Conservation (phyloP, 2,113 vertebrate species). For the Pungitius pungitius region DNA sequence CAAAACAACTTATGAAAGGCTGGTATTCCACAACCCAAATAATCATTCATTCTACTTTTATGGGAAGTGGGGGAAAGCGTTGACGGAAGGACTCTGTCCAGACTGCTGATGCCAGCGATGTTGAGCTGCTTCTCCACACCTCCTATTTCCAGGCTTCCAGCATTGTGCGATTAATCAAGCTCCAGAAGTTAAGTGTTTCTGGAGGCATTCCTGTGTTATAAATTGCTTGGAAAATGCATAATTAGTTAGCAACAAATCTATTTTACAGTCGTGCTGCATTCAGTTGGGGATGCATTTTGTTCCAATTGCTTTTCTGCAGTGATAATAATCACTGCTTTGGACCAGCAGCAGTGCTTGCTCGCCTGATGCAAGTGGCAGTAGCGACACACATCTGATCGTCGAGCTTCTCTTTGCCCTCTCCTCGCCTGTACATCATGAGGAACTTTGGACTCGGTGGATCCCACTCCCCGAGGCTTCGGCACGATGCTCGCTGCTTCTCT, state of each 20-base stretch:
- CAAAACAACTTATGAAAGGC: not conserved
- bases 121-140: slow-evolving; percentile 59
- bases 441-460: slow-evolving; percentile 38
- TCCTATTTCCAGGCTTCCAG: slow-evolving; percentile 67
- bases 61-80: slow-evolving; percentile 45
- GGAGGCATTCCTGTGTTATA: slow-evolving; percentile 74
- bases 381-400: slow-evolving; percentile 1
- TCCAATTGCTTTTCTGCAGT: slow-evolving; percentile 62
- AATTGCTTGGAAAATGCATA: slow-evolving; percentile 74
- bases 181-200: slow-evolving; percentile 75
- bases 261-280: slow-evolving; percentile 67
- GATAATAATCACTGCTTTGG: slow-evolving; percentile 64
- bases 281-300: slow-evolving; percentile 61
- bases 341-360: slow-evolving; percentile 40
- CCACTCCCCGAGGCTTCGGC: slow-evolving; percentile 31
- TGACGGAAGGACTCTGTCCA: slow-evolving; percentile 65
- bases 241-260: slow-evolving; percentile 75
- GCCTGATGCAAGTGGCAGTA: slow-evolving; percentile 37
- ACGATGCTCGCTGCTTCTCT: slow-evolving; percentile 13
- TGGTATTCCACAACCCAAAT: not conserved
- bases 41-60: slow-evolving; percentile 72
- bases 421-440: slow-evolving; percentile 31
- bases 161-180: slow-evolving; percentile 76
- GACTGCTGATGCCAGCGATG: slow-evolving; percentile 76
- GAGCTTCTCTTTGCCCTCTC: slow-evolving; percentile 7